These are phyloP conservation scores for Brachyopa scutellaris DNA, from an alignment of 2,888 invertebrate genomes.

Conservation along the genomic window DNA sequence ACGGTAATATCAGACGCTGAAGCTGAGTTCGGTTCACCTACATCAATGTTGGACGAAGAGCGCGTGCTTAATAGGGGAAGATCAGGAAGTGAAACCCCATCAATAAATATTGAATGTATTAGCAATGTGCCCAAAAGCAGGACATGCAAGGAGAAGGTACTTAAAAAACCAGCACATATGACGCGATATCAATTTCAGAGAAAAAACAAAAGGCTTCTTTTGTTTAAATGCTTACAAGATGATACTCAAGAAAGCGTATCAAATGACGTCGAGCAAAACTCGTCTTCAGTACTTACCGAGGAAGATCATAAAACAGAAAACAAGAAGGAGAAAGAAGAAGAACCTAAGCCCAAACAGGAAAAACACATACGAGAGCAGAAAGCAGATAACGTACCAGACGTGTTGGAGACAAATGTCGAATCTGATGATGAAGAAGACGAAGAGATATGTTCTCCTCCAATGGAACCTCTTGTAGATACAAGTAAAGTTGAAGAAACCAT, in stretches of 20 bases:
- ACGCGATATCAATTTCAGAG: background rate
- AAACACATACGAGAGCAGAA: background rate
- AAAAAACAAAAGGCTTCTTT: background rate
- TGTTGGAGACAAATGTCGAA: background rate
- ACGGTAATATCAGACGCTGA: constrained; percentile 75
- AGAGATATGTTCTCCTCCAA: constrained; percentile 65
- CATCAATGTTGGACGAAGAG: constrained; percentile 76
- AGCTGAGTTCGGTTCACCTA: constrained; percentile 76
- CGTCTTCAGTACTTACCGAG: background rate
- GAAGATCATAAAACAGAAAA: constrained; percentile 2
- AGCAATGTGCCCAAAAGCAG: constrained; percentile 2
- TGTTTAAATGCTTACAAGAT: constrained; percentile 3
- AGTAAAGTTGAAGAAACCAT: constrained; percentile 14
- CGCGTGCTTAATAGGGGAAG: constrained; percentile 53
- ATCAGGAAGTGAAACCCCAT: constrained; percentile 19
- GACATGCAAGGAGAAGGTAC: background rate
- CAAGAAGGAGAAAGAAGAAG: background rate
- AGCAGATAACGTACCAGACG: background rate
- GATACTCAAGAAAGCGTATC: constrained; percentile 35
- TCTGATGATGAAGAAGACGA: constrained; percentile 60
- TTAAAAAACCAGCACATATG: constrained; percentile 1
- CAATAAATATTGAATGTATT: constrained; percentile 4
- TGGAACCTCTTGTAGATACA: constrained; percentile 54
- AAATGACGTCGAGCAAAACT: constrained; percentile 19
- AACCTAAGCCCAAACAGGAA: background rate